A percentile compares a stretch with the other conserved stretches of the same genome.
These are phyloP conservation scores for Agrilus planipennis DNA, from an alignment of 1,140 invertebrate species.

Conservation along the genomic window DNA sequence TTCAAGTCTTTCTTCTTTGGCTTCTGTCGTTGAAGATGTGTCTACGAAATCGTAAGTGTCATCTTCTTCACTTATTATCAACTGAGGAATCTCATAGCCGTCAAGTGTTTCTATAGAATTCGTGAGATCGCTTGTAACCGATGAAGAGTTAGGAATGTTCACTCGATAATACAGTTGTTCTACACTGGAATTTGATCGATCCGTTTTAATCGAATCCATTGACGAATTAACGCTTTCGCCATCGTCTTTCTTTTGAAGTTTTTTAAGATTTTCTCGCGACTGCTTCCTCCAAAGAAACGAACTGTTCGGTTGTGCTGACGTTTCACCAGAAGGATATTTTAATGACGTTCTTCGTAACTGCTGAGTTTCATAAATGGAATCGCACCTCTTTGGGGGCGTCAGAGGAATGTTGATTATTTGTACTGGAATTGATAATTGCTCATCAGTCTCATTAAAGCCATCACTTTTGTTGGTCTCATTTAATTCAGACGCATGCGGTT, in stretches of 20 bases:
- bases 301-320: conserved; percentile 14
- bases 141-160: too few relatives aligned
- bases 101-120: not conserved
- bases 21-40: conserved; percentile 7
- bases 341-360: conserved; percentile 15
- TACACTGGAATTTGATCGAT: too few relatives aligned
- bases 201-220: too few relatives aligned
- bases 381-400: conserved; percentile 16
- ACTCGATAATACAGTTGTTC: too few relatives aligned
- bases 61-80: not conserved
- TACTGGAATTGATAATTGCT: conserved; percentile 17
- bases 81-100: not conserved
- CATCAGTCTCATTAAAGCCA: conserved; percentile 12
- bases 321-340: conserved; percentile 1
- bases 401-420: conserved; percentile 20
- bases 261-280: conserved; percentile 9
- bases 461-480: conserved; percentile 2
- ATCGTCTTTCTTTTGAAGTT: conserved; percentile 1
- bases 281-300: conserved; percentile 21
- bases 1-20: not conserved
- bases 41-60: conserved; percentile 7
- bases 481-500: conserved; percentile 14
- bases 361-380: conserved; percentile 25
- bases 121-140: not conserved
- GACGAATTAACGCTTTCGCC: too few relatives aligned